Conservation (phyloP, 2,888 invertebrate genomes). For the Cheilosia urbana region DNA sequence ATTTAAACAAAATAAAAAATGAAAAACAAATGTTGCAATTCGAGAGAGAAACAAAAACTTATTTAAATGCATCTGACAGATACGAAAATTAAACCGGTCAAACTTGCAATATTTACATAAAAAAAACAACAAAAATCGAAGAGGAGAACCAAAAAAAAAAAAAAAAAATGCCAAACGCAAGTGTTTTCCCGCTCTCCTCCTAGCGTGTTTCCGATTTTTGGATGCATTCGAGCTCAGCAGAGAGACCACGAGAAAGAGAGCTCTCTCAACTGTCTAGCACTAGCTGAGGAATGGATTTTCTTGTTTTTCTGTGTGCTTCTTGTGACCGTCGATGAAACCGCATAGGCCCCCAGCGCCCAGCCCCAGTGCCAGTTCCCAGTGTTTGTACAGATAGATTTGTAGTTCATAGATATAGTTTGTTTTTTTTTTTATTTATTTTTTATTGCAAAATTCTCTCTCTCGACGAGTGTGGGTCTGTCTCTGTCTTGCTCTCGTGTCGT, state of each 20-base stretch:
- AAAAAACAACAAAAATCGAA: slow-evolving; percentile 45
- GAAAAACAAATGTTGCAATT: slow-evolving; percentile 19
- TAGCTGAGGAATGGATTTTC: slow-evolving; percentile 47
- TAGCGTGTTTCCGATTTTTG: slow-evolving; percentile 25
- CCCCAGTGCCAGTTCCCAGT: slow-evolving; percentile 8
- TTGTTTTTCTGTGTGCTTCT: slow-evolving; percentile 42
- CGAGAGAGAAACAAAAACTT: slow-evolving; percentile 15
- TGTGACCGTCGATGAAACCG: slow-evolving; percentile 54
- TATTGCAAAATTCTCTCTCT: slow-evolving; percentile 41
- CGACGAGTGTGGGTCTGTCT: slow-evolving; percentile 13
- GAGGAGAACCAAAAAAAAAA: slow-evolving; percentile 33
- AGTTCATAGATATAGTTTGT: slow-evolving; percentile 50
- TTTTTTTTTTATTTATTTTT: slow-evolving; percentile 5
- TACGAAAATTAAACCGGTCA: slow-evolving; percentile 65
- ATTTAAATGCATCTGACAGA: slow-evolving; percentile 53
- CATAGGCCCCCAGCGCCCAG: slow-evolving; percentile 35
- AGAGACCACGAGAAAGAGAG: slow-evolving; percentile 41
- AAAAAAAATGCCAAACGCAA: not conserved
- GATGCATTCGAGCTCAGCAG: slow-evolving; percentile 52
- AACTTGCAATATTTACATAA: slow-evolving; percentile 70
- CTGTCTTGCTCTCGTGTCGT: slow-evolving; percentile 38
- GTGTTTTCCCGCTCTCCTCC: slow-evolving; percentile 55
- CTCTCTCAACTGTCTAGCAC: slow-evolving; percentile 46
- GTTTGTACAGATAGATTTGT: slow-evolving; percentile 43
- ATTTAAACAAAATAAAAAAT: slow-evolving; percentile 11